phyloP scores from a whole-genome alignment of 2,888 invertebrate species.

The Drosophila atripex region DNA sequence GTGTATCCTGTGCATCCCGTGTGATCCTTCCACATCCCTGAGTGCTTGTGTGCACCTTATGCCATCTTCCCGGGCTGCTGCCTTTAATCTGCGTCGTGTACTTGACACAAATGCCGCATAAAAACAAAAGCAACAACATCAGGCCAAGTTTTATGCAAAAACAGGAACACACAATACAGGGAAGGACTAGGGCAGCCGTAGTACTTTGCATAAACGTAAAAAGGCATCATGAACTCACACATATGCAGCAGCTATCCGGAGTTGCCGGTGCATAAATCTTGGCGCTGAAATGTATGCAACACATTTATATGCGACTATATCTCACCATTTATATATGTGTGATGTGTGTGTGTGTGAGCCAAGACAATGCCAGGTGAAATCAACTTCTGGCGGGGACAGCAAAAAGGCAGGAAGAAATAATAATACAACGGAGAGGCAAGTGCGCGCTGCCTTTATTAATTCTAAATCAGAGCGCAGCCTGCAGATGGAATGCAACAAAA shows the following conservation, averaged over 20 bases:
- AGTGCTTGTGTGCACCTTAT: conserved; percentile 32
- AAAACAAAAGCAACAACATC: conserved; percentile 58
- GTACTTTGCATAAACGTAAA: conserved; percentile 68
- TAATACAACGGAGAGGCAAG: conserved; percentile 19
- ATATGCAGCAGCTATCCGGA: conserved; percentile 56
- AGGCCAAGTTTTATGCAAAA: conserved; percentile 58
- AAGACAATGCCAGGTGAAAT: conserved; percentile 72
- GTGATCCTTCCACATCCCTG: neutral
- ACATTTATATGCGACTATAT: conserved; percentile 59
- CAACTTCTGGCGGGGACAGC: conserved; percentile 57
- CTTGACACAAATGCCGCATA: conserved; percentile 73
- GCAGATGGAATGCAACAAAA: conserved; percentile 16
- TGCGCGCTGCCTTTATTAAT: conserved; percentile 64
- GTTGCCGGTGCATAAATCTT: conserved; percentile 67
- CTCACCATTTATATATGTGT: conserved; percentile 9
- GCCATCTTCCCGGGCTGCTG: conserved; percentile 71
- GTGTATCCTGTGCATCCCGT: neutral
- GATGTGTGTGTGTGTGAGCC: conserved; percentile 12
- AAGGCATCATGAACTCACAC: conserved; percentile 48
- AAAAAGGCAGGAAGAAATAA: conserved; percentile 37
- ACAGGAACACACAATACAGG: conserved; percentile 23
- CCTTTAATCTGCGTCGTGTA: conserved; percentile 76
- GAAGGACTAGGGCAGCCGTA: conserved; percentile 16
- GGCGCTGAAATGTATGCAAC: conserved; percentile 72
- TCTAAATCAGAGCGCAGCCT: conserved; percentile 60